phyloP scores from a whole-genome alignment of 2,888 invertebrate genomes.

The Diaprepes abbreviatus region DNA sequence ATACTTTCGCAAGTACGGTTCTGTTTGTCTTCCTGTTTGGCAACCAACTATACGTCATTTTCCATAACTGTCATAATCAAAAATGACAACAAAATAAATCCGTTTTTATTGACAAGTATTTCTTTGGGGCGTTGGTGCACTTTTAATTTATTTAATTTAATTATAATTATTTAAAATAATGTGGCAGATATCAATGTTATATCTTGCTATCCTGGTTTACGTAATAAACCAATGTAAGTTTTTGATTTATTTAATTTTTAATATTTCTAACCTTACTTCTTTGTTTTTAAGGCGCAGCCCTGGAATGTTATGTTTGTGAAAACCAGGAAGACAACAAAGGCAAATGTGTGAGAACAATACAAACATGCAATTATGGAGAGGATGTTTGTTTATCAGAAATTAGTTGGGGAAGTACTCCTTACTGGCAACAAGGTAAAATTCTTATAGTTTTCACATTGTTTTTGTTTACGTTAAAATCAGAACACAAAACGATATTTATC shows the following conservation, averaged over 20 bases:
- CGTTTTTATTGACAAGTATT: background rate
- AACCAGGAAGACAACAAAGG: constrained; percentile 93
- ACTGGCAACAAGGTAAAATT: constrained; percentile 83
- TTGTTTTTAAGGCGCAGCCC: constrained; percentile 72
- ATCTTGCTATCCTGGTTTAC: background rate
- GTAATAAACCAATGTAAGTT: constrained; percentile 16
- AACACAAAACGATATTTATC: no score
- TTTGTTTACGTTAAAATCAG: no score
- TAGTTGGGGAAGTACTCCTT: constrained; percentile 96
- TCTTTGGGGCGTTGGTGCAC: constrained; percentile 1
- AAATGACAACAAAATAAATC: background rate
- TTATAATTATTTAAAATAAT: background rate
- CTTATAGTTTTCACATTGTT: no score
- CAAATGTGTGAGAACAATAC: constrained; percentile 93
- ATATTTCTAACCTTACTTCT: constrained; percentile 27
- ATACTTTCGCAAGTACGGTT: background rate
- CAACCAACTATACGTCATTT: no score
- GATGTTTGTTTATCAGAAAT: constrained; percentile 91
- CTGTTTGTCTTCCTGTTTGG: background rate
- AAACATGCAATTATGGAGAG: constrained; percentile 89
- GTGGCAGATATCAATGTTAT: background rate
- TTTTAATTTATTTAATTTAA: background rate
- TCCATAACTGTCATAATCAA: no score
- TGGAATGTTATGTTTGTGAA: constrained; percentile 96
- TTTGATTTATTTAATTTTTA: background rate